These are phyloP conservation scores for Pampus argenteus DNA, from an alignment of 2,797 vertebrate genomes.

Conservation along the genomic window DNA sequence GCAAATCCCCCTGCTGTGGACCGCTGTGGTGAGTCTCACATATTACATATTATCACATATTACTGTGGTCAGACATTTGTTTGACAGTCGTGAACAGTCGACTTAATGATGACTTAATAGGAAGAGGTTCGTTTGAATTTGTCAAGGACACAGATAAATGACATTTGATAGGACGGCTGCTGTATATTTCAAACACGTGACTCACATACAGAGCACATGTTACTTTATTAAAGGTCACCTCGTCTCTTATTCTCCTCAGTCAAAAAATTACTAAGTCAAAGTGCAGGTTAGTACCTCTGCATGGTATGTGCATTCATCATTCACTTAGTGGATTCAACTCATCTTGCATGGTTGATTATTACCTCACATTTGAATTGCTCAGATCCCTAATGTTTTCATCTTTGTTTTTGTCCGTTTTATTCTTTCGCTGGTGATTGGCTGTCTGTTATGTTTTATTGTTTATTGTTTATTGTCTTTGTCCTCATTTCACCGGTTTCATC, in stretches of 20 bases:
- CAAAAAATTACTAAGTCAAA: constrained; percentile 98
- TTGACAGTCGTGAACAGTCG: no score
- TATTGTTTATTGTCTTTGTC: neutral
- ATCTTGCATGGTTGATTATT: constrained; percentile 52
- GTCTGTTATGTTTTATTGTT: constrained; percentile 19
- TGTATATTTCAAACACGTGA: neutral
- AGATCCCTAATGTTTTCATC: constrained; percentile 33
- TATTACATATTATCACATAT: neutral
- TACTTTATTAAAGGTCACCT: constrained; percentile 47
- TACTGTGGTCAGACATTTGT: neutral
- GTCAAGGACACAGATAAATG: neutral
- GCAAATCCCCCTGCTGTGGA: constrained; percentile 88
- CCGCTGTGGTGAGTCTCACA: constrained; percentile 88
- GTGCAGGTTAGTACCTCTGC: constrained; percentile 92
- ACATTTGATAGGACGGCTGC: neutral
- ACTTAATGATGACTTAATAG: neutral
- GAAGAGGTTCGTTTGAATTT: neutral
- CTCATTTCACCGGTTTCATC: constrained; percentile 25
- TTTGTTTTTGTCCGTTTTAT: neutral
- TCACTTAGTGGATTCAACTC: constrained; percentile 20
- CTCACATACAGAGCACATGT: neutral
- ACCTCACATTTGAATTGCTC: constrained; percentile 16
- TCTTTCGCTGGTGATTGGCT: neutral
- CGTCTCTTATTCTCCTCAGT: constrained; percentile 87
- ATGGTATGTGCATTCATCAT: constrained; percentile 38